Conservation (phyloP, 2,113 vertebrate genomes). For the Pygoscelis antarcticus region DNA sequence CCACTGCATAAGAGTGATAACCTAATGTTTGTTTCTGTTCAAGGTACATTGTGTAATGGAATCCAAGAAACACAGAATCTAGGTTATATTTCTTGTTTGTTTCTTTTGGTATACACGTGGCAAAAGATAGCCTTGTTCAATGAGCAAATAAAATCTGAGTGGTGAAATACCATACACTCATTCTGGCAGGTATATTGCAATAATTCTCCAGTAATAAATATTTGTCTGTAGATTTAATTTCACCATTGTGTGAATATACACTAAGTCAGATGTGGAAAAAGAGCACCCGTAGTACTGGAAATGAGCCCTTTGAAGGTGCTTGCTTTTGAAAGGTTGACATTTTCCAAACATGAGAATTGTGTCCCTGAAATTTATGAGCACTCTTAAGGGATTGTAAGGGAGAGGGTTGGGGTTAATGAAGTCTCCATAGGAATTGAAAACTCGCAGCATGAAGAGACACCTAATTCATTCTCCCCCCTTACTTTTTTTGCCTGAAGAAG, state of each 20-base stretch:
- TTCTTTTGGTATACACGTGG: not conserved
- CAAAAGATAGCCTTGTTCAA: not conserved
- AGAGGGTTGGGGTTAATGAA: not conserved
- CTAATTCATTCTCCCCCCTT: not conserved
- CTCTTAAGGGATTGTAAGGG: not conserved
- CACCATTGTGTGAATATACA: not conserved
- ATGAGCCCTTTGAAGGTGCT: not conserved
- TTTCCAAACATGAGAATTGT: not conserved
- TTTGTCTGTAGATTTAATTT: not conserved
- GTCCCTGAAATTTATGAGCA: not conserved
- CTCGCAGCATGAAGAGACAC: not conserved
- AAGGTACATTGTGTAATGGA: not conserved
- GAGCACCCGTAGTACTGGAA: not conserved
- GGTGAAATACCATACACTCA: not conserved
- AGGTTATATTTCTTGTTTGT: not conserved
- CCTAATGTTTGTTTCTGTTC: not conserved
- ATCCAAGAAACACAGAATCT: not conserved
- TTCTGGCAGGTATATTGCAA: not conserved
- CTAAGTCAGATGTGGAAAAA: not conserved
- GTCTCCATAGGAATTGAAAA: not conserved
- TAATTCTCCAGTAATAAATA: not conserved
- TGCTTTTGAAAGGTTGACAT: not conserved
- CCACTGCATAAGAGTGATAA: not conserved
- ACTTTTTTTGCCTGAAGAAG: not conserved
- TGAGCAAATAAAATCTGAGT: not conserved